These are phyloP conservation scores for Cetoscarus ocellatus DNA, from an alignment of 2,797 vertebrate species.

Conservation along the genomic window DNA sequence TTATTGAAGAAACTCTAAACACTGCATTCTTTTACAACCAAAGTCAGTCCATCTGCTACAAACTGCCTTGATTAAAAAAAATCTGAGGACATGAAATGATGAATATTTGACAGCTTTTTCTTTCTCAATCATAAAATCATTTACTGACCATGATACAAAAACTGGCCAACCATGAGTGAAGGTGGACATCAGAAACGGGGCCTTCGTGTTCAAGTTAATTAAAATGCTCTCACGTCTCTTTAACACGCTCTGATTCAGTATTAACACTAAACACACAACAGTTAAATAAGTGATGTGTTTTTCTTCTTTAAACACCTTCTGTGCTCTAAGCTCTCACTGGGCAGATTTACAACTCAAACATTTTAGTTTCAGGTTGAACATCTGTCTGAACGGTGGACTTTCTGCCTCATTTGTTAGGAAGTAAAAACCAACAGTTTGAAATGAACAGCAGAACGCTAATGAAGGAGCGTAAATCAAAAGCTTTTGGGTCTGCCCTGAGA, in stretches of 20 bases:
- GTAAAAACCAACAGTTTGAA: constrained; percentile 50
- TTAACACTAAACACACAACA: constrained; percentile 68
- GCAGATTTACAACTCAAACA: constrained; percentile 55
- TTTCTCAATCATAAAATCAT: too few relatives aligned
- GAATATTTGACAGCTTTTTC: too few relatives aligned
- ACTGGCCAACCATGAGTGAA: too few relatives aligned
- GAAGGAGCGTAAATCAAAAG: constrained; percentile 62
- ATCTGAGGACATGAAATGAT: too few relatives aligned
- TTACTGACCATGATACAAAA: too few relatives aligned
- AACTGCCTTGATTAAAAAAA: too few relatives aligned
- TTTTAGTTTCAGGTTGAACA: constrained; percentile 49
- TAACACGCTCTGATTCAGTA: constrained; percentile 64
- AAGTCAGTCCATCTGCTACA: too few relatives aligned
- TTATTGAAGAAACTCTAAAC: too few relatives aligned
- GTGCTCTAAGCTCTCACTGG: constrained; percentile 24
- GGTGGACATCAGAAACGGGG: too few relatives aligned
- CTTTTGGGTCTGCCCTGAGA: constrained; percentile 27
- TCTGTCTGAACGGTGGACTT: constrained; percentile 48
- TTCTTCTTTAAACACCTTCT: constrained; percentile 24
- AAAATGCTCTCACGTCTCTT: constrained; percentile 42
- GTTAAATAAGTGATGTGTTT: constrained; percentile 22
- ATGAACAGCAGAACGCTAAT: constrained; percentile 35
- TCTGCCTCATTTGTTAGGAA: constrained; percentile 57
- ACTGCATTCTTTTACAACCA: too few relatives aligned
- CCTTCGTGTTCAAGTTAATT: constrained; percentile 8